These are phyloP conservation scores for Scaptomyza cyrtandrae DNA, from an alignment of 2,888 invertebrate species.

Conservation along the genomic window DNA sequence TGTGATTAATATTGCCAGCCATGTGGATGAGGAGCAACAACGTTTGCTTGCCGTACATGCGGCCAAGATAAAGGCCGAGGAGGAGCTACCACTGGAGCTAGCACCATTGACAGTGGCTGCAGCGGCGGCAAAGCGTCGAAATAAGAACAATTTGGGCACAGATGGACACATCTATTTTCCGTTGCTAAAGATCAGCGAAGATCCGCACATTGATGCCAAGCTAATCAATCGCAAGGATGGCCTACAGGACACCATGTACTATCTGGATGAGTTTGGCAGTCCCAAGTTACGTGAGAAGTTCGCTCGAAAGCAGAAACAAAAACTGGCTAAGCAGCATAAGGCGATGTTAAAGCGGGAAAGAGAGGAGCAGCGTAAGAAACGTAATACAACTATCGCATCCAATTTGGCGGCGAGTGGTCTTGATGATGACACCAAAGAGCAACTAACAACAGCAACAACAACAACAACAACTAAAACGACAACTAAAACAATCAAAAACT, in stretches of 20 bases:
- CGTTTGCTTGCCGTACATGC: slow-evolving; percentile 15
- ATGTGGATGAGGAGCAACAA: slow-evolving; percentile 17
- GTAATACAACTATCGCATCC: slow-evolving; percentile 70
- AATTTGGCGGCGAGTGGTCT: slow-evolving; percentile 66
- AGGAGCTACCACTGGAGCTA: slow-evolving; percentile 50
- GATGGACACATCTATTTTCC: slow-evolving; percentile 81
- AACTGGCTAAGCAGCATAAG: slow-evolving; percentile 78
- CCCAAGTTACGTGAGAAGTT: slow-evolving; percentile 83
- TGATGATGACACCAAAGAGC: slow-evolving; percentile 44
- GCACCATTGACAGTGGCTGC: slow-evolving; percentile 51
- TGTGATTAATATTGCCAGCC: slow-evolving; percentile 53
- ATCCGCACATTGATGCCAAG: slow-evolving; percentile 82
- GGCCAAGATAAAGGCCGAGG: slow-evolving; percentile 42
- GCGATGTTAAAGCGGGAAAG: slow-evolving; percentile 70
- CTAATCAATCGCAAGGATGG: slow-evolving; percentile 84
- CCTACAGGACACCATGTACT: slow-evolving; percentile 84
- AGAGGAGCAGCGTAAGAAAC: slow-evolving; percentile 73
- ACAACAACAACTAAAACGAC: not conserved
- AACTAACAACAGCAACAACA: slow-evolving; percentile 12
- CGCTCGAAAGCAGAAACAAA: slow-evolving; percentile 81
- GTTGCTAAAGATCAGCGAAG: slow-evolving; percentile 80
- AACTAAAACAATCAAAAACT: slow-evolving; percentile 32
- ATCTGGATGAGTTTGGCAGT: slow-evolving; percentile 84
- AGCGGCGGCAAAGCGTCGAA: slow-evolving; percentile 48
- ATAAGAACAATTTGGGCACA: slow-evolving; percentile 68